Base-by-base conservation (phyloP, 2,888 invertebrate genomes). In the Reticulitermes lucifugus region DNA sequence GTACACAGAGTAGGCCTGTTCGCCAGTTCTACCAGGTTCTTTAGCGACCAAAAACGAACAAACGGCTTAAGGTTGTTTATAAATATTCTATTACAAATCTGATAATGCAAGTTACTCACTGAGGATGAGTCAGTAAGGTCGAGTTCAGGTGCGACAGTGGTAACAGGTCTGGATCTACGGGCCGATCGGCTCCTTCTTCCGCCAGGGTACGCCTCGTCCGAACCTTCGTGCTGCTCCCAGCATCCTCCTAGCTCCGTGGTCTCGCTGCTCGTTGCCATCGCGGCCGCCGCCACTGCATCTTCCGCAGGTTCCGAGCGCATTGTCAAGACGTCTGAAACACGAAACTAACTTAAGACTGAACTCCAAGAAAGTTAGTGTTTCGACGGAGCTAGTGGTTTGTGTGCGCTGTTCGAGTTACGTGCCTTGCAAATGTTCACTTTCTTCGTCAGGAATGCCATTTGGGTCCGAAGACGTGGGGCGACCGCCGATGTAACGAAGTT, bases 271-370 rank as follows among this genome's bases (percentile, higher is more conserved):
- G 77, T 46, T n/a, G 77, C 18, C 46, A 77, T 77, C 46, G 77
- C 77, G 22, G 77, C 25, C 21, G 77, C 77, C 43, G 77, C 77
- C 46, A 12, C 77, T n/a, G 77, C 46, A n/a, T 46, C 77, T n/a
- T 77, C 77, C 4, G 77, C 77, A 21, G 77, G 77, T 43, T 77
- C 77, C 77, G 77, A 77, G 21, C 77, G 77, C 77, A 77, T 77
- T n/a, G 41, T 77, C 55, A 18, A 55, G 18, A 18, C 18, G 21
- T 6, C 65, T 65, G 65, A 25, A 65, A 65, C 65, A 65, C 65
- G 65, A n/a, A 65, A 65, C 25, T 55, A 55, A 55, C 55, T 55
- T 55, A 18, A 55, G 55, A 55, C 55, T 18, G 18, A 55, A 55
- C 18, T 55, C 14, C 18, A 14, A 55, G 55, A 18, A 55, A 55